phyloP scores from a whole-genome alignment of 2,113 vertebrate genomes.

The Coracopsis vasa region DNA sequence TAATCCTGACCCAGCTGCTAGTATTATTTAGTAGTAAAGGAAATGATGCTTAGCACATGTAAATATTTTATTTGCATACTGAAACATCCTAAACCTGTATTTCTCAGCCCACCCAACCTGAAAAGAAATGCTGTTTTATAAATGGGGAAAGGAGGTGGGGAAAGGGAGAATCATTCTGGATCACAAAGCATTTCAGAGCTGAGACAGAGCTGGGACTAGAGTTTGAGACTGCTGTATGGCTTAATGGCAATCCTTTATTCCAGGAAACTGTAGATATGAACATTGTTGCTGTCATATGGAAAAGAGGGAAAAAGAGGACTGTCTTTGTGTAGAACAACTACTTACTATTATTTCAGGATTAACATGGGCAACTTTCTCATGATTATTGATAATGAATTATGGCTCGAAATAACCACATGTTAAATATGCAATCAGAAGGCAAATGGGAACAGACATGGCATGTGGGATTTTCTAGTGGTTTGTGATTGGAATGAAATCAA shows the following conservation, averaged over 20 bases:
- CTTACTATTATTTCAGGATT: background rate
- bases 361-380: background rate
- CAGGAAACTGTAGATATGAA: background rate
- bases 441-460: background rate
- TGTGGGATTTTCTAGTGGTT: background rate
- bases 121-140: background rate
- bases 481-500: background rate
- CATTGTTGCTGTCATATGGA: background rate
- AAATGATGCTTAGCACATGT: background rate
- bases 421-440: background rate
- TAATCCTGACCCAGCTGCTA: background rate
- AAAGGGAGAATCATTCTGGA: background rate
- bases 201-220: background rate
- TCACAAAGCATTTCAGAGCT: background rate
- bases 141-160: background rate
- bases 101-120: background rate
- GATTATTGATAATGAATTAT: background rate
- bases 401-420: background rate
- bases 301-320: background rate
- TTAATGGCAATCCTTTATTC: background rate
- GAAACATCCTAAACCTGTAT: background rate
- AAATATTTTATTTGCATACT: constrained; percentile 25
- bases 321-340: background rate
- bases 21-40: background rate
- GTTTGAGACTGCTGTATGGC: background rate